Percentiles rank a stretch among this genome's conserved stretches.
Evolutionary conservation across 2,113 vertebrate genomes (phyloP).

Genomic region (Gorsachius goisagi): DNA sequence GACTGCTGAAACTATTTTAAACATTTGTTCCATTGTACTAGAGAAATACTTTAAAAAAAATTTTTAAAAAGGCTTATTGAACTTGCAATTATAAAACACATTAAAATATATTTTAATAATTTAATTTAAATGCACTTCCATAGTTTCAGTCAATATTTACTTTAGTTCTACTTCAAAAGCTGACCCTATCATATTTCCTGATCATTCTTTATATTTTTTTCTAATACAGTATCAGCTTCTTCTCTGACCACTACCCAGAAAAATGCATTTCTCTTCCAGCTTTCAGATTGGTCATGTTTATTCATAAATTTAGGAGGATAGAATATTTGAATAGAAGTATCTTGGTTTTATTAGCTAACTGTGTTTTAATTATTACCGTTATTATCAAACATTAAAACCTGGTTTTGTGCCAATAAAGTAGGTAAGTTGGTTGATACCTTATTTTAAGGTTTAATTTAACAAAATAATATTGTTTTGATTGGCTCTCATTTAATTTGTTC

Average conservation of each 20-base stretch:
- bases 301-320: not conserved
- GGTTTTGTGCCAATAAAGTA: not conserved
- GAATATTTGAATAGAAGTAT: not conserved
- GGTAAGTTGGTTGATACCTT: not conserved
- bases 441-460: not conserved
- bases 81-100: not conserved
- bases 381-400: not conserved
- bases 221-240: not conserved
- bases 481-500: not conserved
- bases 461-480: not conserved
- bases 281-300: not conserved
- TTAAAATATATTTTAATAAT: not conserved
- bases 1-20: conserved; percentile 17
- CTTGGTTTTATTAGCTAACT: not conserved
- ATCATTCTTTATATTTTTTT: not conserved
- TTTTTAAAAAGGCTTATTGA: not conserved
- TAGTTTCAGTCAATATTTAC: not conserved
- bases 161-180: not conserved
- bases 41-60: not conserved
- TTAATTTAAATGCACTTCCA: not conserved
- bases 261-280: not conserved
- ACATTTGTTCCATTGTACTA: conserved; percentile 63
- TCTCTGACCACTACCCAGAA: not conserved
- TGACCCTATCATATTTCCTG: not conserved
- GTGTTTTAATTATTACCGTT: not conserved